Base-by-base conservation (phyloP, 2,888 invertebrate species). In the Rotaria socialis region DNA sequence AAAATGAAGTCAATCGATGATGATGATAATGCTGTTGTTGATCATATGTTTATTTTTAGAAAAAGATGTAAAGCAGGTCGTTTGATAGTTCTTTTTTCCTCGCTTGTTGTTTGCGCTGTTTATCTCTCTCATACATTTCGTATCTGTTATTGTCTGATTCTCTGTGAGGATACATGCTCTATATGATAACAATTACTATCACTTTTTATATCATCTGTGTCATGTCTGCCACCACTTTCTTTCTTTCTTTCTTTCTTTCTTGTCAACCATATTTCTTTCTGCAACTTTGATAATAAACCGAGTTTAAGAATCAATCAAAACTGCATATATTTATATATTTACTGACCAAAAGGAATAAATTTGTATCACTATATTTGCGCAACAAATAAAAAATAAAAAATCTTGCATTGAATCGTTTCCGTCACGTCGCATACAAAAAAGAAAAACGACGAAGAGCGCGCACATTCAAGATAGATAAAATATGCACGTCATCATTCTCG, bases 401-500 rank as follows among this genome's bases (percentile, higher is more conserved):
- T 67, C 16, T 14, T 16, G 35, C 14, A 67, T 67, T 35, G 67
- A 67, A 27, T 67, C 35, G 27, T 67, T 67, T 27, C 67, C 35
- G 67, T 67, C 67, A 67, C 67, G 67, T 67, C 67, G 35, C 67
- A 67, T 14, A 50, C 50, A 50, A 11, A 50, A 35, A 60, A n/a
- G n/a, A 60, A 67, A 67, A 67, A 27, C 27, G 16, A 35, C 27
- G n/a, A 67, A 67, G 67, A 35, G 14, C 35, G 67, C 27, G 16
- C 67, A 67, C 67, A 67, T 67, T 35, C 14, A 14, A 67, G 8
- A 67, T 67, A 67, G 67, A 67, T 67, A 67, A 67, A 67, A 67
- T 67, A 67, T 67, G 67, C 67, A 67, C 67, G 67, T 67, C 67
- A 67, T 67, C 35, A 22, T 35, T 67, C 67, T 67, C 67, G 35